Percentiles rank a stretch among this genome's conserved stretches.
Conservation (phyloP, 2,888 invertebrate genomes). For the Hirtodrosophila confusa region DNA sequence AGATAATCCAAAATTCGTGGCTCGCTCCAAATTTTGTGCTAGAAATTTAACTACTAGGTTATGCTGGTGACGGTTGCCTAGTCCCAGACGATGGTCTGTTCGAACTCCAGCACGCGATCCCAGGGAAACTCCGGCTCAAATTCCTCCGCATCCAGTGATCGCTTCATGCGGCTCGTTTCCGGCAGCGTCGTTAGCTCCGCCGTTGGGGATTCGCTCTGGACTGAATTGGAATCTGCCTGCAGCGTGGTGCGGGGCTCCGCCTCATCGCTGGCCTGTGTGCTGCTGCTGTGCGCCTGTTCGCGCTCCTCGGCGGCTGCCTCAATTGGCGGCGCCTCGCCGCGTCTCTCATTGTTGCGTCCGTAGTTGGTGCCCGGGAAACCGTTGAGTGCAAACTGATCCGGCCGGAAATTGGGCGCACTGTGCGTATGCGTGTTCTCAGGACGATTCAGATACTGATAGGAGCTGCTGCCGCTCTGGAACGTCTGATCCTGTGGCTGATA, state of each 20-base stretch:
- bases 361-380: conserved; percentile 82
- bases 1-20: conserved; percentile 31
- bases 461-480: conserved; percentile 70
- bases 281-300: conserved; percentile 52
- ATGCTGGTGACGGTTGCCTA: conserved; percentile 60
- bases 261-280: conserved; percentile 71
- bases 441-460: conserved; percentile 83
- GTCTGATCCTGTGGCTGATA: conserved; percentile 80
- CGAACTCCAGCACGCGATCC: conserved; percentile 90
- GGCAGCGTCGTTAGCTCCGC: conserved; percentile 54
- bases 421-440: conserved; percentile 81
- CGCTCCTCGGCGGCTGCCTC: conserved; percentile 72
- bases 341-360: conserved; percentile 83
- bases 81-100: conserved; percentile 89
- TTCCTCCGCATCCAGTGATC: conserved; percentile 70
- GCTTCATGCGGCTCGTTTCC: conserved; percentile 59
- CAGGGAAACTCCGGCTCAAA: conserved; percentile 89
- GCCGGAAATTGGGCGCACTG: conserved; percentile 77
- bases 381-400: conserved; percentile 78
- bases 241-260: conserved; percentile 70
- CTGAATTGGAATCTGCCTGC: conserved; percentile 47
- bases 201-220: conserved; percentile 42
- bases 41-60: conserved; percentile 62
- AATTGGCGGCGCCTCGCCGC: conserved; percentile 81
- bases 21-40: conserved; percentile 49